Evolutionary conservation across 2,888 invertebrate species (phyloP).

Genomic region (Brenthis ino): DNA sequence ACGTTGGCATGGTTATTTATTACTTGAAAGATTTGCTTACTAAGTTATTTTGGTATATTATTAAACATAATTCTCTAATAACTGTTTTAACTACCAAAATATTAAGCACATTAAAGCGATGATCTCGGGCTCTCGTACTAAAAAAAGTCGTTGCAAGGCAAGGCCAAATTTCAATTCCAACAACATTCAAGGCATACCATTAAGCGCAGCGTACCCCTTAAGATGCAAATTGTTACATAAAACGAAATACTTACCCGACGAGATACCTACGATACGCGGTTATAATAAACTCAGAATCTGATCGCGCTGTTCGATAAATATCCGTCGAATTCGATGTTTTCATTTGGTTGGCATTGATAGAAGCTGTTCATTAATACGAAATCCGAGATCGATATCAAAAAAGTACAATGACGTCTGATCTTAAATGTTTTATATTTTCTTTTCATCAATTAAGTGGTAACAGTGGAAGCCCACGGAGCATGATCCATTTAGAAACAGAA

Average conservation of each 20-base stretch:
- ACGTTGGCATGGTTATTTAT: conserved; percentile 7
- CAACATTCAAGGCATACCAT: conserved; percentile 21
- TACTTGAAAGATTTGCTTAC: neutral
- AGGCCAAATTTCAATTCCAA: conserved; percentile 21
- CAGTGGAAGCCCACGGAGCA: neutral
- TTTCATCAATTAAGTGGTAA: neutral
- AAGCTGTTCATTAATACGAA: neutral
- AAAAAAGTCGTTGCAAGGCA: neutral
- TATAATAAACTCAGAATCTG: conserved; percentile 26
- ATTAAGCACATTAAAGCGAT: conserved; percentile 5
- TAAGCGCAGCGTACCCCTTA: conserved; percentile 30
- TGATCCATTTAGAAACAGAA: too few relatives aligned
- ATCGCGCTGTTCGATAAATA: conserved; percentile 26
- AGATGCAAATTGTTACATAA: conserved; percentile 40
- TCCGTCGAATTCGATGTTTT: conserved; percentile 14
- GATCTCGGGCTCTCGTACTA: neutral
- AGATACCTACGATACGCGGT: conserved; percentile 25
- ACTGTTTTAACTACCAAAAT: conserved; percentile 2
- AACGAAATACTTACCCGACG: conserved; percentile 28
- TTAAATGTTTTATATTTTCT: neutral
- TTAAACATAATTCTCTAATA: neutral
- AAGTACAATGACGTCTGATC: neutral
- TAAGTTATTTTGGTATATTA: neutral
- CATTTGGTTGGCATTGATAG: conserved; percentile 16
- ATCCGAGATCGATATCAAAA: neutral